Evolutionary conservation across 2,797 vertebrate genomes (phyloP).

Genomic region (Coracias cyanogaster): DNA sequence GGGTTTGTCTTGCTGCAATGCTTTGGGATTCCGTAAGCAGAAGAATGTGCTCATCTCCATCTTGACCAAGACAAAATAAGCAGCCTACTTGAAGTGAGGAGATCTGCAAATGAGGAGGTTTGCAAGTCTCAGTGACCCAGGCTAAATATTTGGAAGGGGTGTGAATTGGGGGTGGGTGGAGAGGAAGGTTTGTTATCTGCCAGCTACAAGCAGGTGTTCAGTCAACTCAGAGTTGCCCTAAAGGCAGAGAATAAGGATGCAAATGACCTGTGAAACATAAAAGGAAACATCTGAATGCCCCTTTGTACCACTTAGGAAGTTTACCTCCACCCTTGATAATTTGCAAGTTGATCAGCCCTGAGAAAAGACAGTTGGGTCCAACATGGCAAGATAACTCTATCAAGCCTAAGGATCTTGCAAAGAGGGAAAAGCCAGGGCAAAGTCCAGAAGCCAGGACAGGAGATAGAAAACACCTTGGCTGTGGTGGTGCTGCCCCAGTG

Average conservation of each 20-base stretch:
- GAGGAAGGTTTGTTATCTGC: neutral
- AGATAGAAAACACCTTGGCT: neutral
- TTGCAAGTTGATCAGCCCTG: slow-evolving; percentile 37
- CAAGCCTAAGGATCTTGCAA: neutral
- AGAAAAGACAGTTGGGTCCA: neutral
- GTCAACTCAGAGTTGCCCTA: slow-evolving; percentile 25
- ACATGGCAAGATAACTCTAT: neutral
- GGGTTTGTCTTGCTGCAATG: neutral
- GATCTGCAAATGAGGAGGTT: neutral
- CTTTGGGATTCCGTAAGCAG: neutral
- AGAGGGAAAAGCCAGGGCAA: neutral
- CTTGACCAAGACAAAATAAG: neutral
- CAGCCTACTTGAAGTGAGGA: neutral
- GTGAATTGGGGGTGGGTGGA: slow-evolving; percentile 6
- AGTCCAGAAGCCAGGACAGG: neutral
- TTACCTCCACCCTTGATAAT: slow-evolving; percentile 32
- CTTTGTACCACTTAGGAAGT: slow-evolving; percentile 12
- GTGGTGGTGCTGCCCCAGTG: neutral
- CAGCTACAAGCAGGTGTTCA: slow-evolving; percentile 57
- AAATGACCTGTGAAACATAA: slow-evolving; percentile 55
- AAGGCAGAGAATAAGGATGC: slow-evolving; percentile 65
- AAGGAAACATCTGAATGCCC: slow-evolving; percentile 39
- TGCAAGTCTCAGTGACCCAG: neutral
- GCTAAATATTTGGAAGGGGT: neutral
- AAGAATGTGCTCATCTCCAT: neutral